These are phyloP conservation scores for Plectropomus leopardus DNA, from an alignment of 2,113 vertebrate species.

Conservation along the genomic window DNA sequence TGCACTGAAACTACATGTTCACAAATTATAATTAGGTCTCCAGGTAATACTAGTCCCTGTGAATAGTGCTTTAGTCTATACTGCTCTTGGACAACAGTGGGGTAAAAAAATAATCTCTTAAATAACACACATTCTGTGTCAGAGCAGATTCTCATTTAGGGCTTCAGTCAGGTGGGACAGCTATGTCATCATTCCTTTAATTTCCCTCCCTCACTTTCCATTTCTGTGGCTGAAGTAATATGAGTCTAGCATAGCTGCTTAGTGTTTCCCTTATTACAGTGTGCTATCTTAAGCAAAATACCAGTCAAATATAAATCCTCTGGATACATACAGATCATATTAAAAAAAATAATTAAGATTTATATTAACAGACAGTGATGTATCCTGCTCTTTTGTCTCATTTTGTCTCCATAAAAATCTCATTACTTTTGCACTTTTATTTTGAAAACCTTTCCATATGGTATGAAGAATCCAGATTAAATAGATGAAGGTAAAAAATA, in stretches of 20 bases:
- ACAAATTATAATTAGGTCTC: no score
- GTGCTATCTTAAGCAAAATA: conserved; percentile 51
- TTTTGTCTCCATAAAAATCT: not conserved
- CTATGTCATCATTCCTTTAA: conserved; percentile 44
- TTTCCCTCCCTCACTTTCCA: conserved; percentile 8
- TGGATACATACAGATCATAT: conserved; percentile 4
- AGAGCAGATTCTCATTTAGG: not conserved
- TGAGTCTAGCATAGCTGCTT: conserved; percentile 36
- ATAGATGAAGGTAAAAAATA: conserved; percentile 27
- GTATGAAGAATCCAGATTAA: not conserved
- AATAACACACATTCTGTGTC: conserved; percentile 37
- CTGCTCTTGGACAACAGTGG: not conserved
- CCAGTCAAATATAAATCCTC: conserved; percentile 33
- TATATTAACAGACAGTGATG: not conserved
- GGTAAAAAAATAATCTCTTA: not conserved
- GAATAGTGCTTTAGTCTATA: not conserved
- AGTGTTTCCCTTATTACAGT: conserved; percentile 51
- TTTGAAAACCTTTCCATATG: not conserved
- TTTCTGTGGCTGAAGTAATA: conserved; percentile 61
- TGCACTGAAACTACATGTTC: no score
- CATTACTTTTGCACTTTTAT: not conserved
- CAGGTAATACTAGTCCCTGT: no score
- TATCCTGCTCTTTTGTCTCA: not conserved
- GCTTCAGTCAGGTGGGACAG: conserved; percentile 30
- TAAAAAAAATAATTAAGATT: not conserved